Evolutionary conservation across 64 coral and sea anemone genomes (phyloP), one percentile per base, ranked within the genome.

Genomic region (Platygyra sinensis): DNA sequence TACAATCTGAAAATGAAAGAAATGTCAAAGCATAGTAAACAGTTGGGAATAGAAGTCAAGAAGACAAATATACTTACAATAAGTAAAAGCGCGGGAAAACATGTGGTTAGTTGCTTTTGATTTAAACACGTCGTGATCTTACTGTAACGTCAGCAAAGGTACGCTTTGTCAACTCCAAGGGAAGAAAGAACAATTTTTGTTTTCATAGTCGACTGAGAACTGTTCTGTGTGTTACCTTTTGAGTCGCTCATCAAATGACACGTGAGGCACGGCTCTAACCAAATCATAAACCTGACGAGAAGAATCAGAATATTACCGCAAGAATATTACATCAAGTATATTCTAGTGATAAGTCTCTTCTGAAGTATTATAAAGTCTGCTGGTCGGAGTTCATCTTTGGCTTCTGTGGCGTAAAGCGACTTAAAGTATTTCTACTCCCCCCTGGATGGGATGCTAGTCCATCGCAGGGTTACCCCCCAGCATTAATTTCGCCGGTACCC

Each of bases 191-290:
- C 19, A 10, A 42, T 24, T 65, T 22, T 8, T 0, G 42, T 18
- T n/a, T 51, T 67, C 6, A 80, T 24, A 33, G 22, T 30, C 9
- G 28, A 54, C 72, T 7, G 60, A 62, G 14, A 22, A 28, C 16
- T 49, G 22, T 15, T 72, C 2, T 13, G 1, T 50, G 13, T 46
- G 24, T 77, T 73, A 98, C 97, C 94, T 87, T 85, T 67, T 89
- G 12, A 99, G 86, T 80, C 94, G 90, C 18, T 93, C 90, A 50
- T 94, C 83, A 57, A 99, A 93, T 25, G 97, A 67, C 2, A 93
- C 90, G 75, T 18, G 49, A 63, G 91, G 52, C 71, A 77, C 42
- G 22, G 82, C 86, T 15, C 88, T 83, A 78, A 99, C 91, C 6
- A 86, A 78, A 52, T 96, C 85, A 67, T 99, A 99, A 5, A 96